phyloP scores from a whole-genome alignment of 2,113 vertebrate genomes.

The Todiramphus saurophagus region DNA sequence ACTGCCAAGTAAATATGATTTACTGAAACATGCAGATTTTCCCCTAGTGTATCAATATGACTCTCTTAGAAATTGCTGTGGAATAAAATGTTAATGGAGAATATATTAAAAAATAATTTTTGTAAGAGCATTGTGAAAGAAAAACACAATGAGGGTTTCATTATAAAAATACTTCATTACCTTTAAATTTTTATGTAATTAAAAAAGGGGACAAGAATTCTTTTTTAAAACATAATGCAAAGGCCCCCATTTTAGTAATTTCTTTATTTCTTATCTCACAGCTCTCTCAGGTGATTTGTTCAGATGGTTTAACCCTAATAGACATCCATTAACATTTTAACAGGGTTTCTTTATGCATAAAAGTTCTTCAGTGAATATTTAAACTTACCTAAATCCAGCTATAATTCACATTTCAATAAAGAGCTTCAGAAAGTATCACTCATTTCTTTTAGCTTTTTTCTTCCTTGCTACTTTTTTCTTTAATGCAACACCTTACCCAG shows the following conservation, averaged over 20 bases:
- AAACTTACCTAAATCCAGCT: not conserved
- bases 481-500: not conserved
- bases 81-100: not conserved
- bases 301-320: not conserved
- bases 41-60: not conserved
- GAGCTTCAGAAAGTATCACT: not conserved
- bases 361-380: not conserved
- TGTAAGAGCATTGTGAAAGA: not conserved
- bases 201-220: not conserved
- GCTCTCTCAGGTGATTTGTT: not conserved
- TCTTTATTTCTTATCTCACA: not conserved
- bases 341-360: not conserved
- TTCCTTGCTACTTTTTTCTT: not conserved
- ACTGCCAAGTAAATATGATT: not conserved
- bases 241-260: not conserved
- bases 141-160: not conserved
- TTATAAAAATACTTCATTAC: not conserved
- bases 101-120: not conserved
- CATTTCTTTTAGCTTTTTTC: not conserved
- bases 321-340: not conserved
- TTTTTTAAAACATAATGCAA: not conserved
- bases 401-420: not conserved
- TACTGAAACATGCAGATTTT: not conserved
- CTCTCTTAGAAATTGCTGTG: not conserved
- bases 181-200: not conserved